A percentile compares a stretch with the other conserved stretches of the same genome.
phyloP scores from a whole-genome alignment of 2,113 vertebrate species.

The Gobio gobio region DNA sequence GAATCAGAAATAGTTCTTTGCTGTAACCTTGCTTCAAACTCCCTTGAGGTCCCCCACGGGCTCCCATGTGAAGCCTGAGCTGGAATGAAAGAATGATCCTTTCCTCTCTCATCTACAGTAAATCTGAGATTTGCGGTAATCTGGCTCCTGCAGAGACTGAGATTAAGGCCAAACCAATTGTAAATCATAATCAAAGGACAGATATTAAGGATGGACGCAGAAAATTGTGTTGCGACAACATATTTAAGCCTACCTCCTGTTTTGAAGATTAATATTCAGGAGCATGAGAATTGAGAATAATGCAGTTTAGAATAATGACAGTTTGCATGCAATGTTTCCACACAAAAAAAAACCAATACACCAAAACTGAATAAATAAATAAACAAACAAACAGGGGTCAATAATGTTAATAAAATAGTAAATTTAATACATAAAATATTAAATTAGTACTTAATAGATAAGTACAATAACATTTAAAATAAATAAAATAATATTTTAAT shows the following conservation, averaged over 20 bases:
- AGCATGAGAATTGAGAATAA: neutral
- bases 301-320: neutral
- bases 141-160: conserved; percentile 26
- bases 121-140: conserved; percentile 28
- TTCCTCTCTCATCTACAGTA: conserved; percentile 31
- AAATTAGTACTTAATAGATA: neutral
- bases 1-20: neutral
- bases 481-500: neutral
- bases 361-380: neutral
- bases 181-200: conserved; percentile 31
- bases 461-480: neutral
- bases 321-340: neutral
- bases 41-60: neutral
- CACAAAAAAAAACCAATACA: neutral
- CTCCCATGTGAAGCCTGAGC: neutral
- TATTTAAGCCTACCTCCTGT: neutral
- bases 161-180: conserved; percentile 31
- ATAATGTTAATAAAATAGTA: neutral
- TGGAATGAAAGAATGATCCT: conserved; percentile 16
- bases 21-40: conserved; percentile 30
- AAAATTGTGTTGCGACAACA: neutral
- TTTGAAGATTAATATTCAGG: conserved; percentile 7
- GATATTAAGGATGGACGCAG: neutral
- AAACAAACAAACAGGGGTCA: neutral
- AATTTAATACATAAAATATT: neutral